A percentile compares a stretch with the other conserved stretches of the same genome.
These are phyloP conservation scores for Periplaneta americana DNA, from an alignment of 1,140 invertebrate species.

Conservation along the genomic window DNA sequence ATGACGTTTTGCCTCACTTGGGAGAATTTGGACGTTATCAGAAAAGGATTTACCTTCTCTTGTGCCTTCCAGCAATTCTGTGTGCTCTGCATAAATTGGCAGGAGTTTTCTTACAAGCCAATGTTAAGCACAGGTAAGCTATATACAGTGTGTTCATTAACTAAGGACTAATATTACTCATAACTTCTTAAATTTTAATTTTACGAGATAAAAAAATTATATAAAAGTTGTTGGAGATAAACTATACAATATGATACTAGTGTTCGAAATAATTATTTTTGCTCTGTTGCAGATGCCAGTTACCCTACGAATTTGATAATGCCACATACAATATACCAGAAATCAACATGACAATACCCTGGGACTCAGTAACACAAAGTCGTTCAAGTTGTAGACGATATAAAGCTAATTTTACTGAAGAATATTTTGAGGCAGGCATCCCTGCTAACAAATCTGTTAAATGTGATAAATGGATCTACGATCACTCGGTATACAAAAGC, in stretches of 20 bases:
- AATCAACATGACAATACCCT: slow-evolving; percentile 42
- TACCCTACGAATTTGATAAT: slow-evolving; percentile 50
- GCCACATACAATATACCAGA: slow-evolving; percentile 38
- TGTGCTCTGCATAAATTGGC: slow-evolving; percentile 72
- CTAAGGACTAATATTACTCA: no score
- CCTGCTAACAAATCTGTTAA: slow-evolving; percentile 24
- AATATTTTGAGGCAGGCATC: slow-evolving; percentile 28
- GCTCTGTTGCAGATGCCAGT: slow-evolving; percentile 47
- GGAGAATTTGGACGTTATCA: slow-evolving; percentile 74
- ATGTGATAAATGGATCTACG: slow-evolving; percentile 55
- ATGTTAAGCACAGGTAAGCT: slow-evolving; percentile 52
- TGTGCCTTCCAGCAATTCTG: slow-evolving; percentile 65
- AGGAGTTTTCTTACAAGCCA: slow-evolving; percentile 64
- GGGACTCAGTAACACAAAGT: slow-evolving; percentile 37
- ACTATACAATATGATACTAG: no score
- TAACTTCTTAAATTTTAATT: no score
- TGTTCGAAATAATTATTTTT: background rate
- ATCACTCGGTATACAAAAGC: slow-evolving; percentile 48
- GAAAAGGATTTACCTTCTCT: slow-evolving; percentile 58
- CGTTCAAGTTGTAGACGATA: slow-evolving; percentile 44
- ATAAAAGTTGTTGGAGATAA: background rate
- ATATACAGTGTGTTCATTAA: no score
- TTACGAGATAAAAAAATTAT: no score
- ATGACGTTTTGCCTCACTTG: slow-evolving; percentile 59
- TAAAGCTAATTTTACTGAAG: slow-evolving; percentile 34